These are phyloP conservation scores for Myiothlypis chrysogaster DNA, from an alignment of 2,797 vertebrate species.

Conservation along the genomic window DNA sequence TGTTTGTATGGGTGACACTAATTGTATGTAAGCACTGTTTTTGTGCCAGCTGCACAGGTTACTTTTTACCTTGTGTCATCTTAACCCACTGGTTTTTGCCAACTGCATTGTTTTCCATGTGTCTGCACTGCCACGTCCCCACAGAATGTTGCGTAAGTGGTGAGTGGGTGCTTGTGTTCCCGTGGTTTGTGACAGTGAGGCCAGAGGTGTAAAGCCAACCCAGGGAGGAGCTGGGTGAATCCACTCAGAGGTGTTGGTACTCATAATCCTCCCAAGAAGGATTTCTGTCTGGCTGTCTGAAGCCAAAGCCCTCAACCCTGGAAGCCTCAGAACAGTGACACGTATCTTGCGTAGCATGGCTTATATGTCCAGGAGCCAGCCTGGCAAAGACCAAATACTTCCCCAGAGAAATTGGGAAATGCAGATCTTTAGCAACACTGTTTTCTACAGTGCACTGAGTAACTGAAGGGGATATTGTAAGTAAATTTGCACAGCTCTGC, in stretches of 20 bases:
- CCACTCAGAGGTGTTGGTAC: neutral
- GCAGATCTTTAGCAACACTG: neutral
- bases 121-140: neutral
- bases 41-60: neutral
- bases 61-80: neutral
- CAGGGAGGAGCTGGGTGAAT: neutral
- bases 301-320: neutral
- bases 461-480: neutral
- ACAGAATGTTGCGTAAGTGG: fast-evolving
- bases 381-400: neutral
- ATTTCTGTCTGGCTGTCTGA: neutral
- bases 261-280: neutral
- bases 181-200: neutral
- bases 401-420: neutral
- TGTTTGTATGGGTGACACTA: neutral
- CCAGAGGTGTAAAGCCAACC: neutral
- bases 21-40: neutral
- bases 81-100: neutral
- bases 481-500: neutral
- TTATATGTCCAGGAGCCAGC: neutral
- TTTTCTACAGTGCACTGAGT: neutral
- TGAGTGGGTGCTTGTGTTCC: neutral
- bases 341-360: neutral
- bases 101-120: neutral
- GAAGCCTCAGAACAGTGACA: neutral